Evolutionary conservation across 2,113 vertebrate species (phyloP).

Genomic region (Physeter macrocephalus): DNA sequence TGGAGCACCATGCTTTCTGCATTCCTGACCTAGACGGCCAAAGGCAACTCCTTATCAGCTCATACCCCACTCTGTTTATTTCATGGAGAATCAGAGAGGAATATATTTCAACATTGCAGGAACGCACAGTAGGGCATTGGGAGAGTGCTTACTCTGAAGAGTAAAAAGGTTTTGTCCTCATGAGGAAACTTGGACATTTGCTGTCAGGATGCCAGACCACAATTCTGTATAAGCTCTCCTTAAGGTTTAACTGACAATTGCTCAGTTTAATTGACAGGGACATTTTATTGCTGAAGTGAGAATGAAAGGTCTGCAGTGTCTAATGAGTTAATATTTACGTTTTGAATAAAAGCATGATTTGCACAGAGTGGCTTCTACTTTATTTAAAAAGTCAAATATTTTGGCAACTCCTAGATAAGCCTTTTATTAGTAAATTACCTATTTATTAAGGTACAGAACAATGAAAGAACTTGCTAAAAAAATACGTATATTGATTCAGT

Average conservation of each 20-base stretch:
- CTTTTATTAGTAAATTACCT: slow-evolving; percentile 17
- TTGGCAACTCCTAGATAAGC: neutral
- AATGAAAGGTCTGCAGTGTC: neutral
- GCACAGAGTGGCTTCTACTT: neutral
- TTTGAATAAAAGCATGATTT: slow-evolving; percentile 18
- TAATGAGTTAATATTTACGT: neutral
- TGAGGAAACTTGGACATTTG: neutral
- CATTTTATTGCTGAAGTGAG: neutral
- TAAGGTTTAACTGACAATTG: neutral
- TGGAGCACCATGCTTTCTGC: neutral
- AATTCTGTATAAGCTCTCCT: neutral
- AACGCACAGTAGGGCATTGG: neutral
- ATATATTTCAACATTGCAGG: neutral
- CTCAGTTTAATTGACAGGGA: neutral
- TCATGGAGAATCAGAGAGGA: neutral
- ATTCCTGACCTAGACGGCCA: neutral
- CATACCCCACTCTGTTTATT: neutral
- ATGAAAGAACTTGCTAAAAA: neutral
- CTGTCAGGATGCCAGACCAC: neutral
- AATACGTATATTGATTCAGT: neutral
- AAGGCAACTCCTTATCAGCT: neutral
- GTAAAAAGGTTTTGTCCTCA: neutral
- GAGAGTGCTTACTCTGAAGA: neutral
- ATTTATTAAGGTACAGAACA: slow-evolving; percentile 3
- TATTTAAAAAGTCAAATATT: neutral